These are phyloP conservation scores for Drosophila ogumai DNA, from an alignment of 1,140 invertebrate species.

Conservation along the genomic window DNA sequence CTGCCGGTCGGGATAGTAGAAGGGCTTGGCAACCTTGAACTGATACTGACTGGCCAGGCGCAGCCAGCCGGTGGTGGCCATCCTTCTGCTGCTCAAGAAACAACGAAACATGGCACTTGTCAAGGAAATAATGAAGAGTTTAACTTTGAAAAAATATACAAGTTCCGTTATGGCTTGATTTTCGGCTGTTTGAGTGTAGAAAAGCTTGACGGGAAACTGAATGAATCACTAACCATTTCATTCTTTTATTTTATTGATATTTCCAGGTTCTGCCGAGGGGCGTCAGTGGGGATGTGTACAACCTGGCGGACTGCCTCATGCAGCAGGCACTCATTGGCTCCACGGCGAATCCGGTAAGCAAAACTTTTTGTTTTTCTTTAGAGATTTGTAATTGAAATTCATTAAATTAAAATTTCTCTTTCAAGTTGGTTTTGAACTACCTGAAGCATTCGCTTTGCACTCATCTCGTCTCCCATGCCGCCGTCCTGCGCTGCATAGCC, in stretches of 20 bases:
- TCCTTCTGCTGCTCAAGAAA: not conserved
- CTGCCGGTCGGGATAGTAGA: conserved; percentile 73
- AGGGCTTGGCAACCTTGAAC: conserved; percentile 52
- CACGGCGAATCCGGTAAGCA: conserved; percentile 89
- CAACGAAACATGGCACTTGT: conserved; percentile 53
- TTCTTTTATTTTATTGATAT: not conserved
- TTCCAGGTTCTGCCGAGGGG: conserved; percentile 90
- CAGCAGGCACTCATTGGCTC: conserved; percentile 96
- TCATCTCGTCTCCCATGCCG: conserved; percentile 95
- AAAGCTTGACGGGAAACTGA: conserved; percentile 20
- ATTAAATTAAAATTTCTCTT: not conserved
- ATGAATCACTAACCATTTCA: not conserved
- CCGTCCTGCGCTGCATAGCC: conserved; percentile 93
- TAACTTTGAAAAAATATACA: conserved; percentile 28
- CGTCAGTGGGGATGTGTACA: conserved; percentile 95
- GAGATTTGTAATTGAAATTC: not conserved
- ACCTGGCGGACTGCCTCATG: conserved; percentile 95
- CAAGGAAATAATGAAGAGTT: conserved; percentile 4
- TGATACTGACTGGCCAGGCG: conserved; percentile 70
- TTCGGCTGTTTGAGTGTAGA: conserved; percentile 5
- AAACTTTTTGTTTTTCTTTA: fast-evolving
- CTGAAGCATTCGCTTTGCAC: conserved; percentile 96
- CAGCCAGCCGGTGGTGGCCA: conserved; percentile 1
- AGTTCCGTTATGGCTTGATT: not conserved
- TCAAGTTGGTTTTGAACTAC: conserved; percentile 93